phyloP scores from a whole-genome alignment of 2,797 vertebrate species.

The Spinus olivaceus region DNA sequence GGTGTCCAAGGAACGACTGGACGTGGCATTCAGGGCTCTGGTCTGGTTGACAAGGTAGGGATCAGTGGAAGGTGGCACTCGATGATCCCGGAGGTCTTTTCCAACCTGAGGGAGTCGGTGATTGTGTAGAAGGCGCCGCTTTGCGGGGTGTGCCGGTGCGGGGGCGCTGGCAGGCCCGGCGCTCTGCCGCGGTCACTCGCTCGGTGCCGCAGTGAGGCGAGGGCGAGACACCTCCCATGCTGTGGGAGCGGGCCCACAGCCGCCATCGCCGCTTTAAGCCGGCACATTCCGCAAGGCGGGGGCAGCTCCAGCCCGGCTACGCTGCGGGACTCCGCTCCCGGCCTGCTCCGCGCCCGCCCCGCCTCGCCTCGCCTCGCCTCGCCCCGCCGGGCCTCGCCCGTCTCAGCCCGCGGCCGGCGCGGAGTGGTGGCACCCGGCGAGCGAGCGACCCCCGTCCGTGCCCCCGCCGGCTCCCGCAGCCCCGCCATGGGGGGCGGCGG shows the following conservation, averaged over 20 bases:
- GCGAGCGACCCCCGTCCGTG: neutral
- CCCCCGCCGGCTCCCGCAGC: neutral
- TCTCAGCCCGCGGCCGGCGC: neutral
- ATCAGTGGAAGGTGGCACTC: too few species aligned
- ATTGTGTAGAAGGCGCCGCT: neutral
- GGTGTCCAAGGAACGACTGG: too few species aligned
- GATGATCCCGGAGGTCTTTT: neutral
- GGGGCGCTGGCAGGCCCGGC: neutral
- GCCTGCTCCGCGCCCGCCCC: neutral
- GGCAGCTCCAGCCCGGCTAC: neutral
- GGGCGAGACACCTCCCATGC: fast-evolving
- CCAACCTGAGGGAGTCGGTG: fast-evolving
- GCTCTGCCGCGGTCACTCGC: neutral
- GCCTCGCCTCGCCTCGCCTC: neutral
- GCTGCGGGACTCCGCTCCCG: neutral
- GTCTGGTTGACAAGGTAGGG: neutral
- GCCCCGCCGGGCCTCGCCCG: neutral
- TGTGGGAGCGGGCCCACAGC: fast-evolving
- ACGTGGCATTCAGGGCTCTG: neutral
- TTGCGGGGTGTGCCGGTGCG: neutral
- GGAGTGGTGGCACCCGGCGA: neutral
- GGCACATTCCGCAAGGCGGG: neutral
- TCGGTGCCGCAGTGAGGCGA: neutral
- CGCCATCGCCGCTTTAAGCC: conserved; percentile 23
- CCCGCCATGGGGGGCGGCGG: neutral